Conservation (phyloP, 2,113 vertebrate genomes). For the Ageneiosus marmoratus region DNA sequence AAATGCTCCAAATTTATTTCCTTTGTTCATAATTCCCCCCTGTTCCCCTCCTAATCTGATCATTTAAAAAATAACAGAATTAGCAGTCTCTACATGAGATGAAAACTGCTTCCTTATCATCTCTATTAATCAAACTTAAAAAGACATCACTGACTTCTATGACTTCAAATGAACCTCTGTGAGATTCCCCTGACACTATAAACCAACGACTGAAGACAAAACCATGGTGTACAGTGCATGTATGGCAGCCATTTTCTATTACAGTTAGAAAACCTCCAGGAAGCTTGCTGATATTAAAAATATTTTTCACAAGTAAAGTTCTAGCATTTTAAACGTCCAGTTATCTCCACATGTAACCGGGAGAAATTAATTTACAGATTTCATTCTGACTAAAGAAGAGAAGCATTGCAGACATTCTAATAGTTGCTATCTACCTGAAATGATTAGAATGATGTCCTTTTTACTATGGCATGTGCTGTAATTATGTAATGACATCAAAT, state of each 20-base stretch:
- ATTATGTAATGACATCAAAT: not conserved
- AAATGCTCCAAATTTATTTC: not conserved
- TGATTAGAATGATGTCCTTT: not conserved
- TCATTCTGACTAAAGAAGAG: not conserved
- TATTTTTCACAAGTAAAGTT: not conserved
- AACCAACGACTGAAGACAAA: not conserved
- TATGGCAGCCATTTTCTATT: not conserved
- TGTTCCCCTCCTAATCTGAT: not conserved
- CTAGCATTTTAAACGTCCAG: not conserved
- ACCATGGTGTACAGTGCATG: not conserved
- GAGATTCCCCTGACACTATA: not conserved
- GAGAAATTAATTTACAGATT: not conserved
- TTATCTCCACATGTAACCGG: no score
- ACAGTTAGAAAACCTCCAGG: not conserved
- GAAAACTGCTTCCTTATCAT: not conserved
- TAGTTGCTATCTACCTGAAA: not conserved
- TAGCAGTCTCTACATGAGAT: not conserved
- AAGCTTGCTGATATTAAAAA: no score
- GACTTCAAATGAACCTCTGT: not conserved
- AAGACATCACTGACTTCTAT: not conserved
- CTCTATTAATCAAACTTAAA: slow-evolving; percentile 1
- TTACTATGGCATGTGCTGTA: not conserved
- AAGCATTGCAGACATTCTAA: not conserved
- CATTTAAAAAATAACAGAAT: not conserved
- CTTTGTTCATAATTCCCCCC: not conserved